Evolutionary conservation across 1,140 invertebrate genomes (phyloP), one percentile per base, ranked within the genome.

Genomic region (Saxidomus purpurata): DNA sequence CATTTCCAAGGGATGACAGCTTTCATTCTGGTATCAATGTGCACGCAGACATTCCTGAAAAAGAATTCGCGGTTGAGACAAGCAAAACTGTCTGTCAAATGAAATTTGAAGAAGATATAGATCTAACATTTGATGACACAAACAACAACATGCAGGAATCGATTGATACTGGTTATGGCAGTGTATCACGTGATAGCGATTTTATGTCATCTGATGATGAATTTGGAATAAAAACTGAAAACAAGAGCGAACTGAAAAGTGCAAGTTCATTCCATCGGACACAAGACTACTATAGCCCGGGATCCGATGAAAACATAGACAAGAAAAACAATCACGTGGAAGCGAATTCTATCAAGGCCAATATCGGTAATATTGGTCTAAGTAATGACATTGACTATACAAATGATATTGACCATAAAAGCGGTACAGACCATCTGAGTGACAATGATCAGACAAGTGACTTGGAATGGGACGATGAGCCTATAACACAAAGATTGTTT

Each of bases 151-250:
- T 93, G 90, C 91, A 92, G 71, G 90, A 92, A 43, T 91, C 91
- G 1, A 92, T 91, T n/a, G 92, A 93, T 85, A 93, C 92, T 4
- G 92, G 92, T 0, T 93, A 93, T 47, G 92, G 90, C 0, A 93
- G 92, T 67, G 74, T 90, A 47, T 88, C 90, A 17, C 79, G 86
- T 49, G 92, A 93, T 49, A 82, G 59, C 38, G 87, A 89, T 17
- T 67, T 79, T 34, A 43, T 87, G 85, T 83, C 67, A 9, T 76
- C 80, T 47, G 69, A 55, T 59, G 87, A 83, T 6, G 87, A 88
- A n/a, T 49, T 88, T 52, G 85, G 52, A 19, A n/a, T 31, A 22
- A 47, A n/a, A 28, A 6, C n/a, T 25, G 86, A 88, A 63, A 63
- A 9, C 25, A 28, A 28, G 25, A n/a, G 15, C 25, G 59, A 28